Conservation (phyloP, 2,113 vertebrate species). For the Gymnogyps californianus region DNA sequence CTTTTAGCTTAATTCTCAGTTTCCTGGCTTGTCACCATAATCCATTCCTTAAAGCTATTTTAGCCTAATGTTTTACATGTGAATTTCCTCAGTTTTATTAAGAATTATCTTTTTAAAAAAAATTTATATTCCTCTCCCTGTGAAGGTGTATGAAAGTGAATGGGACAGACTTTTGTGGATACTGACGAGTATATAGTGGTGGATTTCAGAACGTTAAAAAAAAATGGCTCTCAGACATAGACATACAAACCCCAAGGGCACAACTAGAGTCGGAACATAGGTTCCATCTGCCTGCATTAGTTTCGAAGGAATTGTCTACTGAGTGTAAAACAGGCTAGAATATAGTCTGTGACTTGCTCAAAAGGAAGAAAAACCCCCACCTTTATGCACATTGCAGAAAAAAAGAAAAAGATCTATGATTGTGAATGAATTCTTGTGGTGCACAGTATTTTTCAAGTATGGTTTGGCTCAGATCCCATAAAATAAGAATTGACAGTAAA, state of each 20-base stretch:
- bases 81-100: neutral
- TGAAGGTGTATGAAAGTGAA: neutral
- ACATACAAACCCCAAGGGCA: neutral
- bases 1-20: neutral
- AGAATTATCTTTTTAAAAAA: neutral
- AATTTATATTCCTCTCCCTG: neutral
- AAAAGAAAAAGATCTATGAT: neutral
- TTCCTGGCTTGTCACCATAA: neutral
- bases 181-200: neutral
- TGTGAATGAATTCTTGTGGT: neutral
- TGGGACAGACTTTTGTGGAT: neutral
- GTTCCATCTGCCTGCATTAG: neutral
- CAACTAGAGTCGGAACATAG: neutral
- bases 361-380: neutral
- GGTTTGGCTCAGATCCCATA: neutral
- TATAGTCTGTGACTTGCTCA: neutral
- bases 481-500: slow-evolving; percentile 30
- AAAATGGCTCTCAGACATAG: neutral
- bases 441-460: neutral
- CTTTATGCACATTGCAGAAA: neutral
- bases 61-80: neutral
- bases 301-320: neutral
- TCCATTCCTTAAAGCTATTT: neutral
- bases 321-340: neutral
- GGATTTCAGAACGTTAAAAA: neutral